Percentiles rank a stretch among this genome's conserved stretches.
phyloP scores from a whole-genome alignment of 2,113 vertebrate genomes.

The Amblyopsis rosae region DNA sequence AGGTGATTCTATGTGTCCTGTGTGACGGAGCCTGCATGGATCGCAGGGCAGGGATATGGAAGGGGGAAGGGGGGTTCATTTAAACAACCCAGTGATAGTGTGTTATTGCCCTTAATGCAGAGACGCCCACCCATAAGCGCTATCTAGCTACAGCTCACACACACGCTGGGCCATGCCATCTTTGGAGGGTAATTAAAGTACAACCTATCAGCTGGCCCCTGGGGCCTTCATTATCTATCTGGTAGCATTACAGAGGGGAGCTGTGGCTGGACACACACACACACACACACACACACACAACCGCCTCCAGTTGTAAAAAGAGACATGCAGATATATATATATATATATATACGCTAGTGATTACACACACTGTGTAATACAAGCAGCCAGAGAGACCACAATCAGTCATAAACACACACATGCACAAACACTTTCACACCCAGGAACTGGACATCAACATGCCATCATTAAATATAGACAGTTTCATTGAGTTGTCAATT shows the following conservation, averaged over 20 bases:
- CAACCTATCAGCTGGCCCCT: slow-evolving; percentile 50
- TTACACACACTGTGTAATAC: slow-evolving; percentile 3
- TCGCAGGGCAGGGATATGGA: slow-evolving; percentile 32
- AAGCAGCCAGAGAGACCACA: not conserved
- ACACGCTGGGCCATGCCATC: slow-evolving; percentile 41
- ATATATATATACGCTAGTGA: not conserved
- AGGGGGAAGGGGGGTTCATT: slow-evolving; percentile 9
- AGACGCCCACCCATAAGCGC: slow-evolving; percentile 51
- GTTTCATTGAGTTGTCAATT: slow-evolving; percentile 20
- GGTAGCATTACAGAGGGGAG: slow-evolving; percentile 35
- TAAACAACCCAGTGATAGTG: slow-evolving; percentile 40
- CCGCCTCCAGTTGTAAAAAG: not conserved
- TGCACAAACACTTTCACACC: not conserved
- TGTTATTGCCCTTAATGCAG: slow-evolving; percentile 62
- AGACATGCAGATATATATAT: too few species aligned
- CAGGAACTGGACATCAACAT: slow-evolving; percentile 28
- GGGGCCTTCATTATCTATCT: slow-evolving; percentile 63
- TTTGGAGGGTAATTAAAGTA: slow-evolving; percentile 65
- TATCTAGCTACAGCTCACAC: slow-evolving; percentile 43
- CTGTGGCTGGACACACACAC: slow-evolving; percentile 29
- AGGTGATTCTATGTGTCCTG: slow-evolving; percentile 47
- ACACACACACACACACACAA: slow-evolving; percentile 1
- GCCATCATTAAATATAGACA: slow-evolving; percentile 10
- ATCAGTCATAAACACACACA: not conserved
- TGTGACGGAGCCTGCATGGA: slow-evolving; percentile 32